Conservation (phyloP, 2,797 vertebrate species). For the Malurus splendens region DNA sequence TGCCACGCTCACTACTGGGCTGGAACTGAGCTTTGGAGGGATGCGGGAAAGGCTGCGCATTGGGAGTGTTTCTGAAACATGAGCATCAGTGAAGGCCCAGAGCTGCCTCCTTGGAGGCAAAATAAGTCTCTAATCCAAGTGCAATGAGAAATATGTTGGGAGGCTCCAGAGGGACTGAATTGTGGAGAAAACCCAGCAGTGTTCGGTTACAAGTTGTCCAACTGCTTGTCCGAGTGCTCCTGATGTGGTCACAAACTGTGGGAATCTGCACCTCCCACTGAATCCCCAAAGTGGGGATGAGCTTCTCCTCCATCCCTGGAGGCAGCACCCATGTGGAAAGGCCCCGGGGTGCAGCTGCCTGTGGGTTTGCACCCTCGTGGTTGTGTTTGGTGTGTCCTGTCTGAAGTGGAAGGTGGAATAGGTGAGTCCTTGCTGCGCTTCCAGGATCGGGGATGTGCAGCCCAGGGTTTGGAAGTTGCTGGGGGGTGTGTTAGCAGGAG, state of each 20-base stretch:
- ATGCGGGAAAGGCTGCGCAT: neutral
- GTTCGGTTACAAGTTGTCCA: neutral
- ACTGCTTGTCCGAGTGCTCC: neutral
- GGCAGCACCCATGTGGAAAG: neutral
- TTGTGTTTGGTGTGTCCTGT: rapidly evolving
- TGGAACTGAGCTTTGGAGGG: neutral
- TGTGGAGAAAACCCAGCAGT: neutral
- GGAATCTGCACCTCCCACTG: neutral
- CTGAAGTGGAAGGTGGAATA: neutral
- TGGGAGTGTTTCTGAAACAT: neutral
- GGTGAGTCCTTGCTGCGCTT: neutral
- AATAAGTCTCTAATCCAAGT: neutral
- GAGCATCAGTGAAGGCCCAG: neutral
- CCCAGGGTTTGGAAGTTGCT: neutral
- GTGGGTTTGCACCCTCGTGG: rapidly evolving
- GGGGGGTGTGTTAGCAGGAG: neutral
- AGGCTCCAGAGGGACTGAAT: neutral
- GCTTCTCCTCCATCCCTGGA: neutral
- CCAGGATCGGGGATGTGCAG: neutral
- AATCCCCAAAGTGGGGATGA: neutral
- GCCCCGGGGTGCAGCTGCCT: neutral
- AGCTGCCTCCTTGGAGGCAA: neutral
- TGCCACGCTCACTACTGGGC: neutral
- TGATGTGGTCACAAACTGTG: neutral
- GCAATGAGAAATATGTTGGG: neutral